Base-by-base conservation (phyloP, 2,797 vertebrate species). In the Galagoides demidoff region DNA sequence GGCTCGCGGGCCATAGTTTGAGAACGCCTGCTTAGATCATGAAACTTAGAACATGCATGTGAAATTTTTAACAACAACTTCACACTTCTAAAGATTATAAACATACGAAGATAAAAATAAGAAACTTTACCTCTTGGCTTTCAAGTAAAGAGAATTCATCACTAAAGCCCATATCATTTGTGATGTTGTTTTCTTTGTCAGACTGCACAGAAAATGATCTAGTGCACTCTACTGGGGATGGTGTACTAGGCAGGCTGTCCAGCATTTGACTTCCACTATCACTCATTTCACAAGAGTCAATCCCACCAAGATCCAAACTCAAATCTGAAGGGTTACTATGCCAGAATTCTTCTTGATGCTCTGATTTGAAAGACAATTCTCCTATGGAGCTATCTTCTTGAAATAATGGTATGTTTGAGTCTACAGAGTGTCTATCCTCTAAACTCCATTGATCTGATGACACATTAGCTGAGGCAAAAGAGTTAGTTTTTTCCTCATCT, bases 241-340 rank as follows among this genome's bases (percentile, higher is more conserved):
- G 99, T 0, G 99, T 99, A 97, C 99, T 99, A 93, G 99, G 98
- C 97, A 98, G 97, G 97, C 99, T 99, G 1, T 99, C 99, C 0
- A 99, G 99, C 16, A 99, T 99, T 90, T 99, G 99, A 98, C 98
- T 99, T 86, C 98, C 99, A 61, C 95, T 98, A 29, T 99, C 99
- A 49, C 97, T 98, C 61, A 98, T 95, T 85, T 99, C 99, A 0
- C 98, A 99, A 3, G 98, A 98, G 88, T 99, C 99, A 89, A 99
- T 96, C 64, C 99, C 99, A 94, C 99, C 99, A 88, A 99, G 98
- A 97, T 99, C 99, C 94, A 99, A 98, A 95, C 97, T 99, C 97
- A 99, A 90, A 89, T 99, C 99, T 10, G 99, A 99, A 7, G 99
- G 98, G 91, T 99, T 98, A 82, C 88, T 98, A 5, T 98, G 98